Base-by-base conservation (phyloP, 2,888 invertebrate genomes). In the Furcula furcula region DNA sequence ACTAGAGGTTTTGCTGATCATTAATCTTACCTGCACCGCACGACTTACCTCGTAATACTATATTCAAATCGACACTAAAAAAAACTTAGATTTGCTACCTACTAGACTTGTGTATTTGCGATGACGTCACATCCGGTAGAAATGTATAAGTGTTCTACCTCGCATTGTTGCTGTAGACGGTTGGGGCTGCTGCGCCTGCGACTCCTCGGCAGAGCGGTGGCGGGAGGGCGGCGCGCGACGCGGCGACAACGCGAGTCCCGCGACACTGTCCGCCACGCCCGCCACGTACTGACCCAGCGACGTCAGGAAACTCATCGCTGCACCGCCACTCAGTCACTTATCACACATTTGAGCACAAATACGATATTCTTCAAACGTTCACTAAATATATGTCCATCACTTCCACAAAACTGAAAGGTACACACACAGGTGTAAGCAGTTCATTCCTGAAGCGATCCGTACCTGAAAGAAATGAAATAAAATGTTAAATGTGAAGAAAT, bases 261-360 rank as follows among this genome's bases (percentile, higher is more conserved):
- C 95, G 54, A 96, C 95, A 73, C 95, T 94, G 82, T 94, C 95
- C 65, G 93, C 95, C 73, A 96, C 92, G 65, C 94, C 95, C 66
- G 93, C 95, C 75, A 96, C 95, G 77, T 95, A 95, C 80, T 96
- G 95, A 65, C 95, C 94, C 61, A 96, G 84, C 22, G 95, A 94
- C 76, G 94, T 93, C 77, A 96, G 93, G 90, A 96, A 96, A 91
- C 95, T 96, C 96, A 96, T 96, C 40, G 46, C 62, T 50, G 34
- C 44, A 40, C 48, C 48, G 38, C 52, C 48, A 64, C 53, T 55
- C 57, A 62, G 35, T 40, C 45, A 55, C 30, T 19, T 36, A 43
- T 41, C 47, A 50, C 57, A 51, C 68, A 65, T 65, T 46, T 51
- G 55, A 40, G 46, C 13, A 37, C 34, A 46, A 46, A 36, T 29